Evolutionary conservation across 2,888 invertebrate genomes (phyloP).

Genomic region (Eulithis testata): DNA sequence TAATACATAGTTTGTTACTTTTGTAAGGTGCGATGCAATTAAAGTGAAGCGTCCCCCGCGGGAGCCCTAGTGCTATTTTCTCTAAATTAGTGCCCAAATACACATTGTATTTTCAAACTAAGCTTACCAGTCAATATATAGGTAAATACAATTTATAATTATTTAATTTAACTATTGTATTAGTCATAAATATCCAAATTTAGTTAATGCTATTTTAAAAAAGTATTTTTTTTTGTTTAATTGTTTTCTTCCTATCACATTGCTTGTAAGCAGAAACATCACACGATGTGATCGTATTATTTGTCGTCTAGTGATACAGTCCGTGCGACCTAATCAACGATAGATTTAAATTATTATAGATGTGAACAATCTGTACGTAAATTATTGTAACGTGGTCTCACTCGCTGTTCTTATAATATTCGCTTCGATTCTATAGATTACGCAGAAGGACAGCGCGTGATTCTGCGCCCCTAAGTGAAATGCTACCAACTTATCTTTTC

Average conservation of each 20-base stretch:
- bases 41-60: conserved; percentile 56
- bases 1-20: conserved; percentile 79
- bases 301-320: conserved; percentile 57
- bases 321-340: conserved; percentile 55
- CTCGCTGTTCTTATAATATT: conserved; percentile 50
- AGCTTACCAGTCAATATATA: conserved; percentile 82
- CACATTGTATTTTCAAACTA: conserved; percentile 78
- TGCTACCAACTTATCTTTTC: neutral
- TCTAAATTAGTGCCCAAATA: conserved; percentile 77
- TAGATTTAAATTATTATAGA: conserved; percentile 59
- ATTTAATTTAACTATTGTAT: conserved; percentile 82
- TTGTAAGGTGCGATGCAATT: conserved; percentile 76
- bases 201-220: conserved; percentile 79
- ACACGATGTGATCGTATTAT: conserved; percentile 73
- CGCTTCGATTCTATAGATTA: conserved; percentile 51
- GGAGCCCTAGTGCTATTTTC: conserved; percentile 75
- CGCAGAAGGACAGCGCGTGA: conserved; percentile 47
- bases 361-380: conserved; percentile 55
- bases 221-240: conserved; percentile 61
- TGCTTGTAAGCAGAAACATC: conserved; percentile 76
- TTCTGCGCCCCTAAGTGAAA: conserved; percentile 40
- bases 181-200: conserved; percentile 85
- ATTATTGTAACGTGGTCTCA: conserved; percentile 48
- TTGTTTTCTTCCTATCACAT: conserved; percentile 69
- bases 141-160: conserved; percentile 80